Conservation (phyloP, 2,797 vertebrate genomes). For the Gallinago solitaria region DNA sequence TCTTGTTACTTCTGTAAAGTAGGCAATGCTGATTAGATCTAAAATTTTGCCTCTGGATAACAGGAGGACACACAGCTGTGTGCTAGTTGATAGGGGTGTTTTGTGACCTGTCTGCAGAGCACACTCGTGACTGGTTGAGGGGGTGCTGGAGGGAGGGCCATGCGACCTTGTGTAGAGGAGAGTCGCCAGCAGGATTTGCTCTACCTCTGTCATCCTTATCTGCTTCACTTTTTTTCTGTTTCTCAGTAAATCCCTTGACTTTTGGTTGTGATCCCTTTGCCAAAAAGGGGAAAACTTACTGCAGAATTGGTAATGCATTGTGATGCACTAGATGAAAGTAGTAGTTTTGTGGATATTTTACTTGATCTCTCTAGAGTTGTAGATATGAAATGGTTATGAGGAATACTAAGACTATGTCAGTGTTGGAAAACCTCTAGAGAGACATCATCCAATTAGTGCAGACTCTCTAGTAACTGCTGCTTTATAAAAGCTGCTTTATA, state of each 20-base stretch:
- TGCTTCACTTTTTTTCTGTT: neutral
- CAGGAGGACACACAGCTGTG: neutral
- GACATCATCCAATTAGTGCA: neutral
- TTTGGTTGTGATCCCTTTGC: neutral
- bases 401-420: neutral
- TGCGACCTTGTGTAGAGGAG: neutral
- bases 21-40: neutral
- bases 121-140: neutral
- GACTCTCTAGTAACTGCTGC: neutral
- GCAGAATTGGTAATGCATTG: neutral
- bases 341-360: neutral
- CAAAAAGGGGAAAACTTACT: neutral
- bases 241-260: neutral
- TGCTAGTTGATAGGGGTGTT: neutral
- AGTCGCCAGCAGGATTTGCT: neutral
- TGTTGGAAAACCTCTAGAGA: neutral
- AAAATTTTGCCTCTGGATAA: neutral
- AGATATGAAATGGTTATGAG: slow-evolving; percentile 5
- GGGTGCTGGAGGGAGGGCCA: neutral
- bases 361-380: neutral
- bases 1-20: slow-evolving; percentile 15
- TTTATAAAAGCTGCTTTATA: neutral
- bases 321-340: neutral
- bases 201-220: neutral
- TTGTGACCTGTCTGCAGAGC: neutral